Conservation (phyloP, 2,113 vertebrate genomes). For the Ellobius talpinus region DNA sequence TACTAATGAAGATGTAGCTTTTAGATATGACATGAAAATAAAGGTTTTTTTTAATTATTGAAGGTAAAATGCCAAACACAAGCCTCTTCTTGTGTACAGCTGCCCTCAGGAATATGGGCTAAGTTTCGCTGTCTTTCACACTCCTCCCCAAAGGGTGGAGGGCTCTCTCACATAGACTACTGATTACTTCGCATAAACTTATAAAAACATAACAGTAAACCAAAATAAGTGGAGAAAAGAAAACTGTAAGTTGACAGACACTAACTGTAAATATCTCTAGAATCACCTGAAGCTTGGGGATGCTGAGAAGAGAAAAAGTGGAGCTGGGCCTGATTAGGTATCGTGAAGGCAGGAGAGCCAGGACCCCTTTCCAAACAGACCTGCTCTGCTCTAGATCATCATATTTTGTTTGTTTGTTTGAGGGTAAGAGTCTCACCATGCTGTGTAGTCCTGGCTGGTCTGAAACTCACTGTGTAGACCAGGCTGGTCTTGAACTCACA, state of each 20-base stretch:
- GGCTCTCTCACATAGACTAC: not conserved
- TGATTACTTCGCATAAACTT: not conserved
- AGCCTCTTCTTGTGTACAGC: not conserved
- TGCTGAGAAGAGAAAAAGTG: not conserved
- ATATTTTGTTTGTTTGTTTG: not conserved
- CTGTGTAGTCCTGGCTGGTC: not conserved
- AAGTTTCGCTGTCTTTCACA: not conserved
- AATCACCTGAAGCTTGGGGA: not conserved
- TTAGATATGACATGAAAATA: not conserved
- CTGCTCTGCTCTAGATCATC: not conserved
- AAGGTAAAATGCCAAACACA: not conserved
- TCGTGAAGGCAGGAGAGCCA: not conserved
- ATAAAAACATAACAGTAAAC: constrained; percentile 17
- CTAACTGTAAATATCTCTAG: constrained; percentile 1
- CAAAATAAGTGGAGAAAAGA: not conserved
- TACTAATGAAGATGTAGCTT: not conserved
- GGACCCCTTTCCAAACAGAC: not conserved
- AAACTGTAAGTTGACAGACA: not conserved
- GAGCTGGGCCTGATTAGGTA: not conserved
- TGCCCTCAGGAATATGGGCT: not conserved
- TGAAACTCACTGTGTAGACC: not conserved
- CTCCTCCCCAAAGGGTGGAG: not conserved
- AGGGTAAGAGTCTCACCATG: not conserved
- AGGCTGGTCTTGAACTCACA: not conserved
- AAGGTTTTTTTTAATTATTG: not conserved